Evolutionary conservation across 2,888 invertebrate genomes (phyloP).

Genomic region (Lycocerus yunnanus): DNA sequence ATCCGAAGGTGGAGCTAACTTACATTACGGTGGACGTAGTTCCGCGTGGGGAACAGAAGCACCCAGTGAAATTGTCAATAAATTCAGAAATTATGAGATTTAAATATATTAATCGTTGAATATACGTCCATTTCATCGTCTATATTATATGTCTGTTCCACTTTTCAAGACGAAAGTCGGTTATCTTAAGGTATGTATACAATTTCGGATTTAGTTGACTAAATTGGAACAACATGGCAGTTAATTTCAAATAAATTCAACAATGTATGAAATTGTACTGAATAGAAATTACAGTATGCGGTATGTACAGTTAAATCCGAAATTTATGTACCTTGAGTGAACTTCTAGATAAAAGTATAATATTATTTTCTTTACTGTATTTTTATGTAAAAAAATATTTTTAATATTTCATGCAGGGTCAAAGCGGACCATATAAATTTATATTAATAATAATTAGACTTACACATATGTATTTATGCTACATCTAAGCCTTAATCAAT

Average conservation of each 20-base stretch:
- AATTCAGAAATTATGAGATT: constrained; percentile 91
- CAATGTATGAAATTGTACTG: no score
- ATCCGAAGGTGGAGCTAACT: constrained; percentile 86
- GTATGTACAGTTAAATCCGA: background rate
- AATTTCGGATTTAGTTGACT: background rate
- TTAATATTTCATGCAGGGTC: constrained; percentile 30
- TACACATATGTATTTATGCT: constrained; percentile 22
- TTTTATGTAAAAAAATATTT: constrained; percentile 22
- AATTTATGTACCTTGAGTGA: background rate
- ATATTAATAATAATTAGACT: constrained; percentile 21
- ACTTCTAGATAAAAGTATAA: constrained; percentile 1
- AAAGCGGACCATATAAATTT: constrained; percentile 30
- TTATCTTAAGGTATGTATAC: constrained; percentile 14
- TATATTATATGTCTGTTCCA: constrained; percentile 18
- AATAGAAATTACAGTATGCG: no score
- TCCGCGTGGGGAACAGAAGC: constrained; percentile 75
- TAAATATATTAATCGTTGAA: constrained; percentile 57
- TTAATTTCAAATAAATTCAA: no score
- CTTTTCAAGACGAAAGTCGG: constrained; percentile 10
- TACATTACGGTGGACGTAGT: constrained; percentile 65
- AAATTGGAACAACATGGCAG: background rate
- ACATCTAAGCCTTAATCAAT: background rate
- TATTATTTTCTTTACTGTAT: constrained; percentile 17
- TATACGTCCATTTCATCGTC: constrained; percentile 26
- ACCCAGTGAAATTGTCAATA: constrained; percentile 79